phyloP scores from a whole-genome alignment of 2,888 invertebrate genomes.

The Dione vanillae region DNA sequence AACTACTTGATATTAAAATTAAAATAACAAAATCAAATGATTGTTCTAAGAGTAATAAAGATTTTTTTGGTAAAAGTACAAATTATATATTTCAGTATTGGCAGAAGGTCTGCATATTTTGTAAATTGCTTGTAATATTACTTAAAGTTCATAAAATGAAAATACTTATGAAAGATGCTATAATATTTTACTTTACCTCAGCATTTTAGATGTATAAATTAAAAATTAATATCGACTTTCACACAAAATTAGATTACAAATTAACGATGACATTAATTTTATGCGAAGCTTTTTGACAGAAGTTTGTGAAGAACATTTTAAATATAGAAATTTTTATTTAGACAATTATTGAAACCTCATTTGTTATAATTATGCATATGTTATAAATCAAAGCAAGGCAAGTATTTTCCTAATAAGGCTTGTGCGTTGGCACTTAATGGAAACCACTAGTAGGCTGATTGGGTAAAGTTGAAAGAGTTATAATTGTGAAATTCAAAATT shows the following conservation, averaged over 20 bases:
- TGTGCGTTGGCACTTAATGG: too few species aligned
- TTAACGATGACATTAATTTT: constrained; percentile 6
- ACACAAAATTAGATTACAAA: neutral
- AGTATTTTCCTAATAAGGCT: too few species aligned
- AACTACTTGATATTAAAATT: too few species aligned
- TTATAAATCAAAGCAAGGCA: too few species aligned
- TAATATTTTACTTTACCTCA: neutral
- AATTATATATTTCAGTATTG: neutral
- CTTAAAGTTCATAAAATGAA: too few species aligned
- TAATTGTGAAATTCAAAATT: too few species aligned
- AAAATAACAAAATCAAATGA: too few species aligned
- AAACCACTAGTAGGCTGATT: too few species aligned
- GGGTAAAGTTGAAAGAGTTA: too few species aligned
- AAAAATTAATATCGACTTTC: constrained; percentile 1
- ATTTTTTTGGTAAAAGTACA: neutral
- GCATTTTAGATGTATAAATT: neutral
- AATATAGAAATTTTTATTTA: constrained; percentile 17
- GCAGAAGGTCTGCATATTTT: neutral
- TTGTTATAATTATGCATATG: too few species aligned
- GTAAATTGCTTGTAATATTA: too few species aligned
- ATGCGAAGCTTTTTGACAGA: constrained; percentile 4
- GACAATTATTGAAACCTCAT: neutral
- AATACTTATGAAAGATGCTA: neutral
- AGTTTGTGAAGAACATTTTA: constrained; percentile 20
- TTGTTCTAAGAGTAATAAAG: too few species aligned